Conservation (phyloP, 2,888 invertebrate genomes). For the Pseudococcus viburni region DNA sequence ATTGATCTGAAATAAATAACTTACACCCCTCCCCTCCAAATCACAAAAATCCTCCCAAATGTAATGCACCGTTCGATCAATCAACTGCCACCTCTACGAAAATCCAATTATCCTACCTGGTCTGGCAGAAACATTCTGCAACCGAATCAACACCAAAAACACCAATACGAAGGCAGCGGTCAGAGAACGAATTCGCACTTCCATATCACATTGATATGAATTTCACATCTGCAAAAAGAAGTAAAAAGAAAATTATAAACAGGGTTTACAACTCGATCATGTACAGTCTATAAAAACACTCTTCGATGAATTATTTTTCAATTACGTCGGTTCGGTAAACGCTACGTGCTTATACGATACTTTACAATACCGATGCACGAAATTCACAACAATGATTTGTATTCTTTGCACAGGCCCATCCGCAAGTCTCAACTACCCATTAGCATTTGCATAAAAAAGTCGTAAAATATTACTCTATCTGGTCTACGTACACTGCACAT, state of each 20-base stretch:
- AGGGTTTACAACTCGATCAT: neutral
- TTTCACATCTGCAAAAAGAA: constrained; percentile 60
- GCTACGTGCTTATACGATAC: constrained; percentile 3
- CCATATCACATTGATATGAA: constrained; percentile 64
- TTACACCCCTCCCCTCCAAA: neutral
- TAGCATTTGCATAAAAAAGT: constrained; percentile 34
- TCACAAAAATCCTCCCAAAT: neutral
- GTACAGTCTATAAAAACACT: neutral
- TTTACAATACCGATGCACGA: neutral
- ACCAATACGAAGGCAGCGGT: constrained; percentile 32
- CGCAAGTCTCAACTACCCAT: neutral
- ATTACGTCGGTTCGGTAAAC: constrained; percentile 1
- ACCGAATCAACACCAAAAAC: neutral
- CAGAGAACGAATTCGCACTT: constrained; percentile 63
- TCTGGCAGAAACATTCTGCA: constrained; percentile 4
- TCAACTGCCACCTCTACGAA: neutral
- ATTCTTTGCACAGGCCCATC: constrained; percentile 6
- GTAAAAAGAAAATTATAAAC: neutral
- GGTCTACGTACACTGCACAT: neutral
- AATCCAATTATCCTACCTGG: neutral
- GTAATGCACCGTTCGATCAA: neutral
- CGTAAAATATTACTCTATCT: constrained; percentile 38
- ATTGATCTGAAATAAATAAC: no score
- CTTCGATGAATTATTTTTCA: constrained; percentile 39
- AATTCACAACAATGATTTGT: constrained; percentile 33